A percentile compares a stretch with the other conserved stretches of the same genome.
These are phyloP conservation scores for Plebejus anna DNA, from an alignment of 2,888 invertebrate species.

Conservation along the genomic window DNA sequence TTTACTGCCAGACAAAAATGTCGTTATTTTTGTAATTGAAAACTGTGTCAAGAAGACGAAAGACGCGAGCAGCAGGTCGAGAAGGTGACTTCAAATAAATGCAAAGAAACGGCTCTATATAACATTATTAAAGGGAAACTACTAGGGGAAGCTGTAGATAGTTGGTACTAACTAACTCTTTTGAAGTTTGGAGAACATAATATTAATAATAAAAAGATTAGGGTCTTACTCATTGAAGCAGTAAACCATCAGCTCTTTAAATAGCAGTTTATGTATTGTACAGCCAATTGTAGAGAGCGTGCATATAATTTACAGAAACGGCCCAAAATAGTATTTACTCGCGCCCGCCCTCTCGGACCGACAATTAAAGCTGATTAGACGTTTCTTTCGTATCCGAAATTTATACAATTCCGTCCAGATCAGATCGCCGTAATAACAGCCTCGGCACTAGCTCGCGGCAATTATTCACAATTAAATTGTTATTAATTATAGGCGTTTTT, in stretches of 20 bases:
- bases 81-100: not conserved
- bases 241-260: not conserved
- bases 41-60: constrained; percentile 13
- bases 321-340: constrained; percentile 37
- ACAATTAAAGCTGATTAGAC: constrained; percentile 65
- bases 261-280: not conserved
- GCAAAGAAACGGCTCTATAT: too few species aligned
- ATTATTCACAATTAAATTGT: constrained; percentile 62
- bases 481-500: constrained; percentile 62
- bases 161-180: not conserved
- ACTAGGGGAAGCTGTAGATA: not conserved
- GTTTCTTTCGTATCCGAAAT: constrained; percentile 65
- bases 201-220: not conserved
- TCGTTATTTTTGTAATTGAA: constrained; percentile 15
- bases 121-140: not conserved
- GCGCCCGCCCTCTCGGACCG: constrained; percentile 42
- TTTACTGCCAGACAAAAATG: constrained; percentile 17
- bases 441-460: constrained; percentile 46
- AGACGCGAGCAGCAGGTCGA: not conserved
- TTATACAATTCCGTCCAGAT: constrained; percentile 69
- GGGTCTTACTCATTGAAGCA: not conserved
- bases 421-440: constrained; percentile 63
- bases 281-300: not conserved
- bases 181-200: not conserved
- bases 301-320: constrained; percentile 32